A percentile compares a stretch with the other conserved stretches of the same genome.
These are phyloP conservation scores for Sebastolobus alascanus DNA, from an alignment of 2,797 vertebrate species.

Conservation along the genomic window DNA sequence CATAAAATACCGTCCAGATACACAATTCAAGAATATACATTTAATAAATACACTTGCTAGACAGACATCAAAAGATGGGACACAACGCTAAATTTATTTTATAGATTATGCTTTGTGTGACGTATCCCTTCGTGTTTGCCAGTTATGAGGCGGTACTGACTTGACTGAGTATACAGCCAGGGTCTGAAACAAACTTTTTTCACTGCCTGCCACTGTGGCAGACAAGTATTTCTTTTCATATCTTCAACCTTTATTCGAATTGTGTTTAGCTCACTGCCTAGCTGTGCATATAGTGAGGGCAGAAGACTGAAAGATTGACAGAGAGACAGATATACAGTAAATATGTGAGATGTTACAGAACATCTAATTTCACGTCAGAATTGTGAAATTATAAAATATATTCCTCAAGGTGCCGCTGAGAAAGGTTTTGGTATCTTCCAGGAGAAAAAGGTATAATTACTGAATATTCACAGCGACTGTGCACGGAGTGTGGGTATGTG, in stretches of 20 bases:
- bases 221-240: too few species aligned
- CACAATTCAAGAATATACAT: background rate
- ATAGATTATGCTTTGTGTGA: background rate
- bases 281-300: background rate
- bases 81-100: background rate
- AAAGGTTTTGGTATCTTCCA: background rate
- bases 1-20: background rate
- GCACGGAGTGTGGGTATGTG: slow-evolving; percentile 18
- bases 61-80: background rate
- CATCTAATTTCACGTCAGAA: background rate
- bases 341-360: slow-evolving; percentile 25
- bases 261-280: background rate
- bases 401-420: background rate
- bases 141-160: too few species aligned
- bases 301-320: background rate
- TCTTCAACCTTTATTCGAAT: background rate
- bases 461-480: slow-evolving; percentile 43
- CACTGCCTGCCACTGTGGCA: too few species aligned
- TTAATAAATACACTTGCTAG: background rate
- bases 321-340: background rate
- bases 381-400: slow-evolving; percentile 15
- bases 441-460: slow-evolving; percentile 41
- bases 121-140: too few species aligned
- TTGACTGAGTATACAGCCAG: too few species aligned
- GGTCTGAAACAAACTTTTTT: too few species aligned